Evolutionary conservation across 2,113 vertebrate genomes (phyloP), one percentile per base, ranked within the genome.

Genomic region (Falco punctatus): DNA sequence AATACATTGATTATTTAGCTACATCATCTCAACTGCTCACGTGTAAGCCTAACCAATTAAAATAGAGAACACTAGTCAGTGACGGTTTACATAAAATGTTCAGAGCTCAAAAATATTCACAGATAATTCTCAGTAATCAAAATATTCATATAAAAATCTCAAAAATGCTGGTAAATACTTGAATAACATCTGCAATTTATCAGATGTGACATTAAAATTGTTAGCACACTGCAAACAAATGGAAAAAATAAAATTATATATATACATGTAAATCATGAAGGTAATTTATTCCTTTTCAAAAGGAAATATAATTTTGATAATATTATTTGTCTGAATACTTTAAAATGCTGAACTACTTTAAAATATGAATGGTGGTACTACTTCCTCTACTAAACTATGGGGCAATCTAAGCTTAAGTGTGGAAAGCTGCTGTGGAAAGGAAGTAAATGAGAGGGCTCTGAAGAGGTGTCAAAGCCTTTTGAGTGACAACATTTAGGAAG

Each of bases 361-460:
- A 95, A 96, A 97, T 96, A 67, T 91, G 91, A 94, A 92, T 97
- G 92, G 84, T 97, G 65, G 40, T 92, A 93, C 77, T 97, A 90
- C 89, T 95, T 88, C 65, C 15, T 52, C 59, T 97, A 18, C 81
- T 95, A 90, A 95, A 59, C 74, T 94, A 12, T 77, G 13, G 75
- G 19, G 80, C 32, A 55, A 65, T 61, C 59, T 82, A 38, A 61
- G 42, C 26, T 62, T 87, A 84, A 48, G 20, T 48, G 7, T 11
- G 27, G 55, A 82, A 70, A 70, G 11, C 28, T 84, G 22, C 55
- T 38, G 11, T 66, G 38, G 51, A 61, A 70, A 79, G 8, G 46
- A 55, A 69, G 22, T 73, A 64, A 84, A 61, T 78, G 28, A 73
- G 51, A 70, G 35, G 23, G 10, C 22, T 78, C 40, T 73, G 78